Conservation (phyloP, 2,797 vertebrate genomes). For the Glyptemys insculpta region DNA sequence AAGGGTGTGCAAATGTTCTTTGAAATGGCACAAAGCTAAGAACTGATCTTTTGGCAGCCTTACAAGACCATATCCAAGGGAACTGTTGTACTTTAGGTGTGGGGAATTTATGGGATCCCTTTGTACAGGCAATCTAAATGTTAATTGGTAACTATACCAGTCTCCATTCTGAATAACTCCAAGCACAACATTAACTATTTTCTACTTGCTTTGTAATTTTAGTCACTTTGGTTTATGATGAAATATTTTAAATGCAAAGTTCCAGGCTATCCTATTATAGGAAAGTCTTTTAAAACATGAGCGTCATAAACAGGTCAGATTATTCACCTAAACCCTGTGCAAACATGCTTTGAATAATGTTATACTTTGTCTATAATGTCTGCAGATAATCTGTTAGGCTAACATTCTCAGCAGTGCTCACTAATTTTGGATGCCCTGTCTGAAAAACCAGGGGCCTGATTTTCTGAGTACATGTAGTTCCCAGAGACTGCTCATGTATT, state of each 20-base stretch:
- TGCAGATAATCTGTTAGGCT: background rate
- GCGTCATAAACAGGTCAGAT: conserved; percentile 41
- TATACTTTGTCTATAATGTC: background rate
- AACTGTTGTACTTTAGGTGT: conserved; percentile 43
- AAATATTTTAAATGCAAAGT: conserved; percentile 35
- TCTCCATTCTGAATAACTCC: conserved; percentile 57
- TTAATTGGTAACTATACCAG: conserved; percentile 62
- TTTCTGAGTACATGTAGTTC: background rate
- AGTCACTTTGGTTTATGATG: conserved; percentile 47
- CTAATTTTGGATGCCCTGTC: background rate
- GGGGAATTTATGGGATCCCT: conserved; percentile 54
- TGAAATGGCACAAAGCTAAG: background rate
- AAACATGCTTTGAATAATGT: background rate
- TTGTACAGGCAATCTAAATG: conserved; percentile 69
- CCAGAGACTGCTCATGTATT: background rate
- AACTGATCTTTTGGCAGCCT: conserved; percentile 2
- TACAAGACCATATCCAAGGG: conserved; percentile 35
- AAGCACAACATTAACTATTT: conserved; percentile 24
- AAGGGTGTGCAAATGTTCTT: background rate
- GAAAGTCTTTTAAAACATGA: conserved; percentile 26
- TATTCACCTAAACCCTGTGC: background rate
- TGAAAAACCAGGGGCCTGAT: background rate
- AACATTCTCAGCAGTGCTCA: background rate
- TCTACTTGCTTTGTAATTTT: conserved; percentile 44
- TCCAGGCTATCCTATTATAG: background rate